Percentiles rank a stretch among this genome's conserved stretches.
phyloP scores from a whole-genome alignment of 1,140 invertebrate genomes.

The Bombus terrestris region DNA sequence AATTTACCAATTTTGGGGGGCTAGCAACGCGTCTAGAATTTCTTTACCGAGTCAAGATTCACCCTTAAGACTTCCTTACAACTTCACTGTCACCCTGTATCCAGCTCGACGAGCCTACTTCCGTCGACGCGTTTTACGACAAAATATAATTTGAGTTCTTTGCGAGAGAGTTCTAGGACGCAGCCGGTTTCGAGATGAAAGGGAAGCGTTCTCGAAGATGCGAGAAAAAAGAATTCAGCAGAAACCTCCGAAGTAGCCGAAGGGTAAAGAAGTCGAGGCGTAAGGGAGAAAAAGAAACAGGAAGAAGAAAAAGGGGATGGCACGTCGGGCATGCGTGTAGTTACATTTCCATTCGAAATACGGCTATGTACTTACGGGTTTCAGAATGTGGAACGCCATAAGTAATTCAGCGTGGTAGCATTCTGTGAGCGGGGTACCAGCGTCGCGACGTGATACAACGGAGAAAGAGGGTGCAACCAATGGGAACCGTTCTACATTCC shows the following conservation, averaged over 20 bases:
- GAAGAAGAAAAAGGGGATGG: background rate
- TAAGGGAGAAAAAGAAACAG: background rate
- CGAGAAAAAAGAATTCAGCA: background rate
- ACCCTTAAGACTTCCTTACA: background rate
- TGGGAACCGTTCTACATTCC: conserved; percentile 42
- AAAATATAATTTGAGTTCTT: conserved; percentile 66
- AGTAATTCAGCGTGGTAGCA: conserved; percentile 67
- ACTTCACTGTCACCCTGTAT: conserved; percentile 18
- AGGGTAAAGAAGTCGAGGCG: background rate
- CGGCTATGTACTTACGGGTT: conserved; percentile 49
- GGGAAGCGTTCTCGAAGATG: conserved; percentile 36
- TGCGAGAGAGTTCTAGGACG: background rate
- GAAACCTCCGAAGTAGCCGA: background rate
- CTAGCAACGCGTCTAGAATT: background rate
- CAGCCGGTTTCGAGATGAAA: conserved; percentile 61
- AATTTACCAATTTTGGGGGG: conserved; percentile 27
- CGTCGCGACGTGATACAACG: conserved; percentile 50
- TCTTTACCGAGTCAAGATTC: background rate
- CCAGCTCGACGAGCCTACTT: conserved; percentile 49
- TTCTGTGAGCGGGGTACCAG: conserved; percentile 61
- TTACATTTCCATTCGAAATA: conserved; percentile 60
- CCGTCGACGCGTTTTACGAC: conserved; percentile 60
- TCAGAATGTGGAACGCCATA: conserved; percentile 57
- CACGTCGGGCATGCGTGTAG: conserved; percentile 41
- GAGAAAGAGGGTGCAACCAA: conserved; percentile 33